phyloP scores from a whole-genome alignment of 2,888 invertebrate genomes.

The Merodon equestris region DNA sequence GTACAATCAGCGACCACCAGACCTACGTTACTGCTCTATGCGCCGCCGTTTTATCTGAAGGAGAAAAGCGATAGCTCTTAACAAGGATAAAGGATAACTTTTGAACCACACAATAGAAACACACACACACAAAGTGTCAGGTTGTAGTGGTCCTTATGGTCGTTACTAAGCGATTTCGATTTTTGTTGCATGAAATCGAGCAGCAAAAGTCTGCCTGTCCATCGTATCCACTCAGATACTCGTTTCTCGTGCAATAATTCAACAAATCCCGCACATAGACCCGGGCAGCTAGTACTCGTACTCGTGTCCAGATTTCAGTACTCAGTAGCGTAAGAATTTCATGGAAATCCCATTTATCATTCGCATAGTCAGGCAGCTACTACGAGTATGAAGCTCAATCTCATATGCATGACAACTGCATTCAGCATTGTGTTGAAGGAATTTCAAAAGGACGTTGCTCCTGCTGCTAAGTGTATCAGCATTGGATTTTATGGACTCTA shows the following conservation, averaged over 20 bases:
- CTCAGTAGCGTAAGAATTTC: slow-evolving; percentile 33
- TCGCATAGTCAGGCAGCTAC: slow-evolving; percentile 16
- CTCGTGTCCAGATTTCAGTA: slow-evolving; percentile 14
- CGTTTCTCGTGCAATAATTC: slow-evolving; percentile 7
- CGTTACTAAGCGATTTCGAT: slow-evolving; percentile 41
- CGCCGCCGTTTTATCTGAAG: slow-evolving; percentile 11
- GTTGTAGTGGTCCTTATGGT: slow-evolving; percentile 39
- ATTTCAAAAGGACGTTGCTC: slow-evolving; percentile 10
- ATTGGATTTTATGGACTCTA: slow-evolving; percentile 38
- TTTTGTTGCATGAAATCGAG: slow-evolving; percentile 55
- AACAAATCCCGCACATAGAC: slow-evolving; percentile 20
- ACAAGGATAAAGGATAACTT: slow-evolving; percentile 58
- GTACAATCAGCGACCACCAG: slow-evolving; percentile 42
- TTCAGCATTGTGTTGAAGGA: slow-evolving; percentile 22
- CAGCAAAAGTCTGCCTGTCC: slow-evolving; percentile 49
- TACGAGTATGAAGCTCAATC: slow-evolving; percentile 13
- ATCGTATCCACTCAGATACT: slow-evolving; percentile 10
- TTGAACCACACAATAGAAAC: slow-evolving; percentile 50
- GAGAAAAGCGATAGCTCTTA: slow-evolving; percentile 25
- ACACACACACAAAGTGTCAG: slow-evolving; percentile 51
- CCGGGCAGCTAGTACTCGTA: too few relatives aligned
- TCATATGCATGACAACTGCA: slow-evolving; percentile 61
- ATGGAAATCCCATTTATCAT: slow-evolving; percentile 64
- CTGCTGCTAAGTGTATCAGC: slow-evolving; percentile 35
- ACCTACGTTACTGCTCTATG: neutral